phyloP scores from a whole-genome alignment of 2,797 vertebrate species.

The Neosilurus hyrtlii region DNA sequence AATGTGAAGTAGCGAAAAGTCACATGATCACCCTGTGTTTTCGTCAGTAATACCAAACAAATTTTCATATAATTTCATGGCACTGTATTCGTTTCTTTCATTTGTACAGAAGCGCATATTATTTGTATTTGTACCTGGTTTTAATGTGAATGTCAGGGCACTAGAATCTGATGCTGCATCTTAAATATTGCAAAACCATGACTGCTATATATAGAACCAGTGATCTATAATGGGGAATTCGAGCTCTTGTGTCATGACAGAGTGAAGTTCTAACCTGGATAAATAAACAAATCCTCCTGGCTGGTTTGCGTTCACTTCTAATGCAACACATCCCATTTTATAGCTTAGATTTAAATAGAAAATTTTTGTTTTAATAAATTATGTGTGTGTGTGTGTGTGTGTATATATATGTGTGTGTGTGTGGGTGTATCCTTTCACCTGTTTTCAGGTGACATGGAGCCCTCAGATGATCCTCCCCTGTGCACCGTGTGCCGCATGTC shows the following conservation, averaged over 20 bases:
- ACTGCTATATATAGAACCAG: not conserved
- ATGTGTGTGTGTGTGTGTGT: too few species aligned
- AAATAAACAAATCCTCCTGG: not conserved
- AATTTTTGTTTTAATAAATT: too few species aligned
- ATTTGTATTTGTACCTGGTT: too few species aligned
- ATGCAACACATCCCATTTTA: not conserved
- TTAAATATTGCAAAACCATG: constrained; percentile 18
- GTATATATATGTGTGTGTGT: not conserved
- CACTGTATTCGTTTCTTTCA: too few species aligned
- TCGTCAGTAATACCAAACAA: too few species aligned
- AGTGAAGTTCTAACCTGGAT: not conserved
- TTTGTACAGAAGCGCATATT: too few species aligned
- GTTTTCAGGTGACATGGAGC: constrained; percentile 94
- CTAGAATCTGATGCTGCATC: not conserved
- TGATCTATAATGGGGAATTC: not conserved
- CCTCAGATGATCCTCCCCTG: constrained; percentile 91
- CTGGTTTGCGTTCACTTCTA: not conserved
- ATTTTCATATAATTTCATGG: too few species aligned
- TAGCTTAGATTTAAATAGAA: too few species aligned
- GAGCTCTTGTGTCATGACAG: not conserved
- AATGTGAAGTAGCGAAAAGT: too few species aligned
- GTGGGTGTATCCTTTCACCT: constrained; percentile 72
- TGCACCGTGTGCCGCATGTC: constrained; percentile 89
- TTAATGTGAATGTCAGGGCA: not conserved
- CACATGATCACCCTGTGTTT: too few species aligned